Evolutionary conservation across 1,140 invertebrate species (phyloP).

Genomic region (Fragariocoptes setiger): DNA sequence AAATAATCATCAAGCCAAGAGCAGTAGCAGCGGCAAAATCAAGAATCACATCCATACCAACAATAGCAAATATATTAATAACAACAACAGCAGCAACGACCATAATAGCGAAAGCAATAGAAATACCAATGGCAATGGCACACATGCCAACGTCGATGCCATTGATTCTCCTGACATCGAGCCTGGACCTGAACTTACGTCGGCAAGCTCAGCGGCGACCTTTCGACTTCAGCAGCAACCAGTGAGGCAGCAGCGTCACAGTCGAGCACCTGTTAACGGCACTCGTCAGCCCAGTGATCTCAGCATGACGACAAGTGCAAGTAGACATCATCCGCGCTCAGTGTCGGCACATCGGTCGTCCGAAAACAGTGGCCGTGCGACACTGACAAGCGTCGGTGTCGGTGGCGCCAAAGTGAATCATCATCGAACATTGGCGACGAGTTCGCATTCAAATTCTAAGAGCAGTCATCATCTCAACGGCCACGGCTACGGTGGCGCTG

Average conservation of each 20-base stretch:
- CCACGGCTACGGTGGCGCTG: not conserved
- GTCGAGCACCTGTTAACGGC: too few species aligned
- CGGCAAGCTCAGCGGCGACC: not conserved
- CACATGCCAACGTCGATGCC: not conserved
- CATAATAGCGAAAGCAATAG: not conserved
- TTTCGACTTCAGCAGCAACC: not conserved
- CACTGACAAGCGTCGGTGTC: not conserved
- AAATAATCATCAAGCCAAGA: not conserved
- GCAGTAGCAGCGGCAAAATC: not conserved
- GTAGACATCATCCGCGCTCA: too few species aligned
- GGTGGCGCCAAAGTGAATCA: not conserved
- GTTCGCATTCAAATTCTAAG: not conserved
- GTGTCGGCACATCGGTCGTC: too few species aligned
- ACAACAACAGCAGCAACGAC: not conserved
- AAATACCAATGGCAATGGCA: not conserved
- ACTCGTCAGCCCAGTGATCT: too few species aligned
- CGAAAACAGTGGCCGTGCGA: too few species aligned
- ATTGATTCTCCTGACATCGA: not conserved
- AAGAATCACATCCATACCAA: not conserved
- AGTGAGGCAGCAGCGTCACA: too few species aligned
- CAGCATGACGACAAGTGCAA: too few species aligned
- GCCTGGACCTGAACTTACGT: not conserved
- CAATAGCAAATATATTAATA: not conserved
- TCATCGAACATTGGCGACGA: not conserved
- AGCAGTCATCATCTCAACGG: not conserved